Percentiles rank a stretch among this genome's conserved stretches.
Evolutionary conservation across 2,888 invertebrate genomes (phyloP).

Genomic region (Stictocephala bisonia): DNA sequence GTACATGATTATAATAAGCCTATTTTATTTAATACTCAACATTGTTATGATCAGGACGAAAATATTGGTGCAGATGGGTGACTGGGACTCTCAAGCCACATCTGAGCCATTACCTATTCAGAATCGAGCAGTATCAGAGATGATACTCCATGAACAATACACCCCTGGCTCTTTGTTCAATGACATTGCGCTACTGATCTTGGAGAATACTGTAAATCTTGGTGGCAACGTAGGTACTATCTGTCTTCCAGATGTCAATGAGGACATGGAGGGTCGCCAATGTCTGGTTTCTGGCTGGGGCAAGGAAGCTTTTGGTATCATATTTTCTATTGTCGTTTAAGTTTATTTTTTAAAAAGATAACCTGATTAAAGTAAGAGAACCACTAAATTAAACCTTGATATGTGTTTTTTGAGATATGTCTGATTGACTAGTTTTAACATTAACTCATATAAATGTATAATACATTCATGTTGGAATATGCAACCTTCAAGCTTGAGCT

Average conservation of each 20-base stretch:
- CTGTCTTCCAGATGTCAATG: conserved; percentile 74
- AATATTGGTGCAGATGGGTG: conserved; percentile 73
- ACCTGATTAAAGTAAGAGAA: no score
- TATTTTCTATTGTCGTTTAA: no score
- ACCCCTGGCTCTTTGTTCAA: conserved; percentile 72
- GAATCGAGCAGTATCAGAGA: conserved; percentile 69
- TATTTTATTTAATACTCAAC: no score
- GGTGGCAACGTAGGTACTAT: conserved; percentile 77
- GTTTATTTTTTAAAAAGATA: no score
- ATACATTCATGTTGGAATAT: no score
- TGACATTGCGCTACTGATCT: conserved; percentile 74
- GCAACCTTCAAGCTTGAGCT: no score
- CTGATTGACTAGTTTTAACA: no score
- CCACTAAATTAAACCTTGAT: no score
- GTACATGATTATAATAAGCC: no score
- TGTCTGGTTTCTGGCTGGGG: conserved; percentile 88
- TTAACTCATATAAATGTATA: no score
- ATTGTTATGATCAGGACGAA: no score
- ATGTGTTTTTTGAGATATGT: no score
- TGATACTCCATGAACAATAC: conserved; percentile 70
- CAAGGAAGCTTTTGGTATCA: conserved; percentile 75
- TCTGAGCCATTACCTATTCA: conserved; percentile 76
- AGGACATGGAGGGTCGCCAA: conserved; percentile 67
- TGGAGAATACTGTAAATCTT: conserved; percentile 69
- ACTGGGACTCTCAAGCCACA: conserved; percentile 85